A percentile compares a stretch with the other conserved stretches of the same genome.
Evolutionary conservation across 2,888 invertebrate species (phyloP).

Genomic region (Perizoma flavofasciatum): DNA sequence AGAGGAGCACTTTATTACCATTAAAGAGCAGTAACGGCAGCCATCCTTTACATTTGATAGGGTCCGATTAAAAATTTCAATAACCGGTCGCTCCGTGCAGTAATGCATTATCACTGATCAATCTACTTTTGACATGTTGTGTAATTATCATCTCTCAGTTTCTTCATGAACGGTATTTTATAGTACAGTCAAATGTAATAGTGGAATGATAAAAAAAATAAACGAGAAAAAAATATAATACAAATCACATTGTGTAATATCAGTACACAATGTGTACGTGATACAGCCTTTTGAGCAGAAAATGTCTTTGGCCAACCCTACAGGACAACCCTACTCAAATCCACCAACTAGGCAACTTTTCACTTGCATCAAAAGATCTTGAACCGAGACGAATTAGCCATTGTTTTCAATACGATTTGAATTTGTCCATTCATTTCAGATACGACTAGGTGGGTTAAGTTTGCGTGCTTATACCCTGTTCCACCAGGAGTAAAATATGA

Average conservation of each 20-base stretch:
- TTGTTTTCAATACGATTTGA: too few species aligned
- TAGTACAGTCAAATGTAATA: constrained; percentile 39
- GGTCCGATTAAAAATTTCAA: constrained; percentile 56
- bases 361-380: too few species aligned
- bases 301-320: too few species aligned
- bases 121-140: constrained; percentile 69
- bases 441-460: too few species aligned
- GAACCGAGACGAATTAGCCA: too few species aligned
- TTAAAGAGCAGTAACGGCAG: constrained; percentile 35
- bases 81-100: constrained; percentile 52
- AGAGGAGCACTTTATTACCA: constrained; percentile 31
- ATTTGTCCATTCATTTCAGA: too few species aligned
- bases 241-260: too few species aligned
- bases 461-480: too few species aligned
- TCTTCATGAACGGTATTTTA: constrained; percentile 49
- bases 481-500: constrained; percentile 1
- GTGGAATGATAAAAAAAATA: neutral
- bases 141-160: constrained; percentile 66
- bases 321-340: too few species aligned
- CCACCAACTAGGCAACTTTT: too few species aligned
- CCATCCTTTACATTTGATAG: constrained; percentile 50
- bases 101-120: constrained; percentile 69
- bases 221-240: neutral
- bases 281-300: too few species aligned
- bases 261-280: too few species aligned